Evolutionary conservation across 1,140 invertebrate species (phyloP), one percentile per base, ranked within the genome.

Genomic region (Heliothis subflexa): DNA sequence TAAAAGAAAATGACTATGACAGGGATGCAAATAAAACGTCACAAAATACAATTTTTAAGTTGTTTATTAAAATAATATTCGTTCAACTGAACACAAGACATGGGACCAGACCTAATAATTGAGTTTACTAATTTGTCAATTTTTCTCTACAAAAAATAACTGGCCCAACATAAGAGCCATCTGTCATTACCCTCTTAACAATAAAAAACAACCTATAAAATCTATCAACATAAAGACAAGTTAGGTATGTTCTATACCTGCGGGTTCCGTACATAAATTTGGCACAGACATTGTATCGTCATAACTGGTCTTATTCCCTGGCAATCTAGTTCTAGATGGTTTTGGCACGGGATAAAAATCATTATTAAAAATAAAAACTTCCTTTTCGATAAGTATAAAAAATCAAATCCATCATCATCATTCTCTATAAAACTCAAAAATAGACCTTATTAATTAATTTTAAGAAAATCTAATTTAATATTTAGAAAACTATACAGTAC

Each of bases 31-130:
- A 88, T 82, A 86, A 89, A 89, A 89, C 59, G 82, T 52, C 71
- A 81, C 14, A 64, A 75, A 40, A 82, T 89, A 91, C 89, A 91
- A 89, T 92, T 94, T 89, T 94, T 86, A 92, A 90, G 90, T 91
- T 93, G 93, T 94, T 94, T 94, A 94, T 94, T 94, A 93, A 94
- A 94, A 94, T 94, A 94, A 94, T 94, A 94, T 94, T 93, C 91
- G 90, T 94, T 90, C 90, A 93, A 93, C 91, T 93, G 93, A 94
- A 93, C 93, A 93, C 91, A 94, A 92, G 89, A 89, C 77, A 91
- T 84, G 89, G 91, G 90, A 89, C 85, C 93, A 92, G 93, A 93
- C 91, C 91, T 94, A 94, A 92, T 92, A 92, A 91, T 88, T 92
- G 90, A 93, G 90, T 91, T 90, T 92, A 87, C 81, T 93, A 92